Conservation (phyloP, 2,888 invertebrate species). For the Sarcophaga rosellei region DNA sequence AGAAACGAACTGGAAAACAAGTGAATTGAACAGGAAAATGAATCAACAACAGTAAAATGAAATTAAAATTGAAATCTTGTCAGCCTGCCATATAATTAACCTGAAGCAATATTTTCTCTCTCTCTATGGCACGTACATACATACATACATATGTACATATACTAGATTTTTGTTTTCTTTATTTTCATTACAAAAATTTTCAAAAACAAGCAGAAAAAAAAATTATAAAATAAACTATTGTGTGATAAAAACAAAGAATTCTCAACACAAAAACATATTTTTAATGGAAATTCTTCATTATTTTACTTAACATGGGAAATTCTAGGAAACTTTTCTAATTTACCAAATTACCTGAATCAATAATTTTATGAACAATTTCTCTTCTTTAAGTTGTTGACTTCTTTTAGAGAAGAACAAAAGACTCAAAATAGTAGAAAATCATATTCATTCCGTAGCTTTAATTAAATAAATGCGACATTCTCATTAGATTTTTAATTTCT, state of each 20-base stretch:
- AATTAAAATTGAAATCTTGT: slow-evolving; percentile 7
- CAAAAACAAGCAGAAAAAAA: too few relatives aligned
- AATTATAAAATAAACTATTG: too few relatives aligned
- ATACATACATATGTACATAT: neutral
- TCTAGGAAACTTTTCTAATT: slow-evolving; percentile 7
- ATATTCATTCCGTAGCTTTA: neutral
- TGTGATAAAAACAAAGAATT: too few relatives aligned
- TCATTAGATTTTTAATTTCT: slow-evolving; percentile 48
- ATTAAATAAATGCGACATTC: slow-evolving; percentile 63
- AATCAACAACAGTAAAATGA: slow-evolving; percentile 15
- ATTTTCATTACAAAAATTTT: too few relatives aligned
- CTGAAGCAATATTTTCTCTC: slow-evolving; percentile 15
- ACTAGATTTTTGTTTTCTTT: too few relatives aligned
- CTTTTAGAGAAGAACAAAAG: neutral
- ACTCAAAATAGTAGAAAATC: neutral
- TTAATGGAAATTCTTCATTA: too few relatives aligned
- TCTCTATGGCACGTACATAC: neutral
- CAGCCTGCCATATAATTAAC: slow-evolving; percentile 15
- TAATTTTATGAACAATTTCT: slow-evolving; percentile 39
- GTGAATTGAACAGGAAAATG: slow-evolving; percentile 43
- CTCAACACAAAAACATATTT: too few relatives aligned
- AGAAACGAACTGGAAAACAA: slow-evolving; percentile 58
- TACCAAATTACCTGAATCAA: slow-evolving; percentile 32
- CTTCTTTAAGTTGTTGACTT: neutral
- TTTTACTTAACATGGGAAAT: neutral